These are phyloP conservation scores for Xiphias gladius DNA, from an alignment of 2,113 vertebrate genomes.

Conservation along the genomic window DNA sequence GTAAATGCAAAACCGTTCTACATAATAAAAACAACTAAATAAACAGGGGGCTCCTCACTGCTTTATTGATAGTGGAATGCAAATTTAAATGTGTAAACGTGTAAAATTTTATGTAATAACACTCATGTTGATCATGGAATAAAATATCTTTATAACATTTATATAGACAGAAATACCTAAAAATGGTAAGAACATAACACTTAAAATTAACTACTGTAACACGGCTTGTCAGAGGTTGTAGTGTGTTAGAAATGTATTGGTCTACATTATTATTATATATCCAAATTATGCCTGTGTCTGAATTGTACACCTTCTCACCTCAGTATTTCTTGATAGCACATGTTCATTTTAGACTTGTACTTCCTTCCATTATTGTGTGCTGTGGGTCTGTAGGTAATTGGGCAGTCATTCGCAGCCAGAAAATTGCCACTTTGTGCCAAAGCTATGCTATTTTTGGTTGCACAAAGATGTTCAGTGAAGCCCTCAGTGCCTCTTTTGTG, in stretches of 20 bases:
- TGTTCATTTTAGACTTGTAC: constrained; percentile 36
- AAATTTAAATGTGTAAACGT: too few relatives aligned
- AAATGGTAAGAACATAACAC: not conserved
- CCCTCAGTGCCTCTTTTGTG: not conserved
- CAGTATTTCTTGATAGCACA: not conserved
- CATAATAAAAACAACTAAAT: not conserved
- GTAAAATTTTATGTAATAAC: not conserved
- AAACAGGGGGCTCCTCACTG: too few relatives aligned
- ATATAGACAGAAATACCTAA: not conserved
- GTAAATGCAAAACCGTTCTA: not conserved
- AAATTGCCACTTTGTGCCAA: constrained; percentile 31
- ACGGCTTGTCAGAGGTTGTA: not conserved
- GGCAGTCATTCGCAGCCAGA: constrained; percentile 16
- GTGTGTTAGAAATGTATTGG: not conserved
- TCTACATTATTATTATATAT: too few relatives aligned
- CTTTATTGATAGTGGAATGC: too few relatives aligned
- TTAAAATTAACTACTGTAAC: too few relatives aligned
- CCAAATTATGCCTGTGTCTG: too few relatives aligned
- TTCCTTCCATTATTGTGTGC: constrained; percentile 65
- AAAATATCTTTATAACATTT: not conserved
- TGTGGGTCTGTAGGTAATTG: constrained; percentile 30
- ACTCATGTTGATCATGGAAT: not conserved
- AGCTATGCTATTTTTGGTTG: constrained; percentile 30
- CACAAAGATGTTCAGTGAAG: constrained; percentile 2
- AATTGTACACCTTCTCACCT: too few relatives aligned